Evolutionary conservation across 2,113 vertebrate species (phyloP).

Genomic region (Speoplatyrhinus poulsoni): DNA sequence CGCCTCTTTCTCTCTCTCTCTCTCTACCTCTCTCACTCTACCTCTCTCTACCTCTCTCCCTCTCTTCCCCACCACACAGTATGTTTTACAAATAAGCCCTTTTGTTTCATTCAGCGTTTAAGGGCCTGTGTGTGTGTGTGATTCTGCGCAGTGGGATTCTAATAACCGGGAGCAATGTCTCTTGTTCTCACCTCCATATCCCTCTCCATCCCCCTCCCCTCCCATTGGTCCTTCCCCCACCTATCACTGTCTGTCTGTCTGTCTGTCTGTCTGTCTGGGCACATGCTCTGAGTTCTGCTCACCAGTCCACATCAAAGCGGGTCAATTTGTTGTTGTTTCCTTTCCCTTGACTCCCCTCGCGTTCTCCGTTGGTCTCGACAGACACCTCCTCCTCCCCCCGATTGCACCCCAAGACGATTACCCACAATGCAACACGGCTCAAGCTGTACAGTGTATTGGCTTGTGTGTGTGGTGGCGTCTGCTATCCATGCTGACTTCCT

Average conservation of each 20-base stretch:
- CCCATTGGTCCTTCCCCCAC: conserved; percentile 33
- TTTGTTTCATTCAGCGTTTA: conserved; percentile 68
- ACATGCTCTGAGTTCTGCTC: conserved; percentile 51
- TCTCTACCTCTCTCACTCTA: conserved; percentile 41
- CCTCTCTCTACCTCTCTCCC: conserved; percentile 38
- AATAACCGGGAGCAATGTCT: conserved; percentile 70
- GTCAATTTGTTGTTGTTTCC: conserved; percentile 73
- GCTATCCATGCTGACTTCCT: conserved; percentile 4
- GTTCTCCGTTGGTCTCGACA: conserved; percentile 38
- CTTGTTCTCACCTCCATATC: conserved; percentile 66
- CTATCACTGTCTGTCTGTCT: conserved; percentile 54
- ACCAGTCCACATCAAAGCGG: conserved; percentile 68
- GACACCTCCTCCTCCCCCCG: conserved; percentile 46
- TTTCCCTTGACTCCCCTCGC: conserved; percentile 43
- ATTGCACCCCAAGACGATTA: conserved; percentile 39
- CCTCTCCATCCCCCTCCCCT: conserved; percentile 64
- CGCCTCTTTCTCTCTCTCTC: conserved; percentile 43
- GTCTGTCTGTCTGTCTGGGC: conserved; percentile 52
- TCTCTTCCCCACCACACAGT: not conserved
- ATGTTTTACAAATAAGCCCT: conserved; percentile 55
- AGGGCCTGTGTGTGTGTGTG: conserved; percentile 58
- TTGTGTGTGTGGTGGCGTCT: conserved; percentile 34
- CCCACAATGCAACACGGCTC: conserved; percentile 49
- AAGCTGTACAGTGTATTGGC: conserved; percentile 29
- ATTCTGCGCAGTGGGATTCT: conserved; percentile 73